Percentiles rank a stretch among this genome's conserved stretches.
These are phyloP conservation scores for Bujurquina vittata DNA, from an alignment of 2,113 vertebrate species.

Conservation along the genomic window DNA sequence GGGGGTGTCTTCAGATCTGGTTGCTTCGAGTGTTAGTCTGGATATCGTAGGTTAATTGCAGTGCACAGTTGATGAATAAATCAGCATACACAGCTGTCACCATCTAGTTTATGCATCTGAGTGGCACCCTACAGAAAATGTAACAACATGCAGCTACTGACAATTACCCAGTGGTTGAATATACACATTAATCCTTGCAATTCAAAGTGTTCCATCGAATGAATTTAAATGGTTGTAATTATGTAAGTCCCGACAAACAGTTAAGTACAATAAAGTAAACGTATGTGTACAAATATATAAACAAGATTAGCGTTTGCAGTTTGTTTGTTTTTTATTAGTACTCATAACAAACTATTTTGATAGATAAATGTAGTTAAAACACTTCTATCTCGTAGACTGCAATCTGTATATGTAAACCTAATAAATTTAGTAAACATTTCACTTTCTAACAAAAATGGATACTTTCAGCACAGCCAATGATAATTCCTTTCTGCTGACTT, in stretches of 20 bases:
- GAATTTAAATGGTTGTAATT: constrained; percentile 17
- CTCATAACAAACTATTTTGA: background rate
- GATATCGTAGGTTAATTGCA: constrained; percentile 56
- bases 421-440: background rate
- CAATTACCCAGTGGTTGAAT: constrained; percentile 24
- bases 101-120: constrained; percentile 36
- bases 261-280: constrained; percentile 15
- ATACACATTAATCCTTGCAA: constrained; percentile 9
- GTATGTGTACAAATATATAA: background rate
- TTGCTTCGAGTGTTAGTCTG: constrained; percentile 33
- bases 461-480: background rate
- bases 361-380: background rate
- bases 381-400: background rate
- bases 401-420: background rate
- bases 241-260: constrained; percentile 2
- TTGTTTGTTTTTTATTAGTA: background rate
- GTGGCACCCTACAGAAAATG: constrained; percentile 29
- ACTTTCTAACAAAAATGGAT: fast-evolving
- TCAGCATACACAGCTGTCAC: constrained; percentile 43
- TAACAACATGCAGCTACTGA: constrained; percentile 28
- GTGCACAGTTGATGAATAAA: constrained; percentile 57
- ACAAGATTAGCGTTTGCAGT: background rate
- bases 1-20: constrained; percentile 10
- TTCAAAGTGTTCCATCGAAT: background rate
- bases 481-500: background rate